A percentile compares a stretch with the other conserved stretches of the same genome.
These are phyloP conservation scores for Dendrolimus kikuchii DNA, from an alignment of 1,140 invertebrate genomes.

Conservation along the genomic window DNA sequence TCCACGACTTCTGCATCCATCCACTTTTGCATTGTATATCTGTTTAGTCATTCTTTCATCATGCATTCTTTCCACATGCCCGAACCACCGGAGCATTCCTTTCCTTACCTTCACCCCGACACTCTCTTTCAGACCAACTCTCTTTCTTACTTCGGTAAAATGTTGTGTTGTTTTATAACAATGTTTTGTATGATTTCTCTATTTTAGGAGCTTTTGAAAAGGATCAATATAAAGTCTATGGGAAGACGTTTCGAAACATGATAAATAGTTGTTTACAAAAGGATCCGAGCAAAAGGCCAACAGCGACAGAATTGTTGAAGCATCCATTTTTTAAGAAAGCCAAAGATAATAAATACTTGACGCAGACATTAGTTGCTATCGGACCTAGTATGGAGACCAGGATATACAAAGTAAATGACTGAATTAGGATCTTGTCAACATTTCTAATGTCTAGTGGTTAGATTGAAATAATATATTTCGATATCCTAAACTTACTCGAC, in stretches of 20 bases:
- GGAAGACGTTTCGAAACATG: conserved; percentile 97
- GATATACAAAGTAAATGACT: conserved; percentile 82
- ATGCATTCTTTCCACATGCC: too few species aligned
- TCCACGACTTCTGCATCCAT: too few species aligned
- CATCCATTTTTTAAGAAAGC: conserved; percentile 99
- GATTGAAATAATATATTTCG: too few species aligned
- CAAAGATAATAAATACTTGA: conserved; percentile 96
- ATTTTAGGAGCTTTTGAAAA: conserved; percentile 88
- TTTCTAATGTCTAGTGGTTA: too few species aligned
- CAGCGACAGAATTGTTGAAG: conserved; percentile 96
- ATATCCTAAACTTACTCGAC: too few species aligned
- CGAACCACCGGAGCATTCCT: too few species aligned
- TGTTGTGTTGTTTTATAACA: neutral
- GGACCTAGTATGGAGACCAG: conserved; percentile 89
- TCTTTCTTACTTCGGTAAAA: too few species aligned
- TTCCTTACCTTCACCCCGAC: too few species aligned
- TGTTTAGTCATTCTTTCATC: too few species aligned
- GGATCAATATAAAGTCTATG: conserved; percentile 98
- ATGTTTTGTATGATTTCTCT: neutral
- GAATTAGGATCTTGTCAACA: neutral
- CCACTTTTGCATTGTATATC: too few species aligned
- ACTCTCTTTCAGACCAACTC: too few species aligned
- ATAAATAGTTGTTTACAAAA: conserved; percentile 96
- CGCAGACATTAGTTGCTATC: conserved; percentile 90
- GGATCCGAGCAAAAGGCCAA: conserved; percentile 93